Percentiles rank a stretch among this genome's conserved stretches.
Evolutionary conservation across 2,888 invertebrate genomes (phyloP).

Genomic region (Drosophila multiciliata): DNA sequence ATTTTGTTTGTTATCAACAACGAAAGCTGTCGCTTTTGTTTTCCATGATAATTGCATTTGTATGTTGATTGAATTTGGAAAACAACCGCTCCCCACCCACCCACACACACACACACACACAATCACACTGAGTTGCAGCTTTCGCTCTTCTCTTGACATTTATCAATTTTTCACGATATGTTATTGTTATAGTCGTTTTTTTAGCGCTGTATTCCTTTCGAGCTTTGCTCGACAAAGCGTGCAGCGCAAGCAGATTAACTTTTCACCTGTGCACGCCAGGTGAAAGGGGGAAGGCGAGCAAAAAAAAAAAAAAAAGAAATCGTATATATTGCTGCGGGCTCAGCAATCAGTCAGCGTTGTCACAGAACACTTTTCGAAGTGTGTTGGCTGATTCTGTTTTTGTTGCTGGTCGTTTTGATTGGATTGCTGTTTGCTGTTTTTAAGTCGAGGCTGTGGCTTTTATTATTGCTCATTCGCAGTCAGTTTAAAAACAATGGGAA

Average conservation of each 20-base stretch:
- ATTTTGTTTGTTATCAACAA: slow-evolving; percentile 72
- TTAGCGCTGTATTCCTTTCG: slow-evolving; percentile 15
- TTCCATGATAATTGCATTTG: slow-evolving; percentile 81
- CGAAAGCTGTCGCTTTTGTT: slow-evolving; percentile 79
- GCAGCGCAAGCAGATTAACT: slow-evolving; percentile 79
- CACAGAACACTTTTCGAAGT: slow-evolving; percentile 45
- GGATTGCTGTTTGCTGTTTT: slow-evolving; percentile 75
- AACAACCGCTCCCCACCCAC: background rate
- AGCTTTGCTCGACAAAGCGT: slow-evolving; percentile 76
- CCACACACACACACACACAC: background rate
- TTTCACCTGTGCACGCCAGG: slow-evolving; percentile 66
- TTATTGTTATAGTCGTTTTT: slow-evolving; percentile 33
- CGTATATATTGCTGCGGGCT: slow-evolving; percentile 40
- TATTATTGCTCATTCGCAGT: slow-evolving; percentile 77
- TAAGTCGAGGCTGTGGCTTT: slow-evolving; percentile 64
- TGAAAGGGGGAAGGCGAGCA: slow-evolving; percentile 10
- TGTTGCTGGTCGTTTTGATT: slow-evolving; percentile 66
- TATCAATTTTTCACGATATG: slow-evolving; percentile 74
- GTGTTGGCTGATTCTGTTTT: slow-evolving; percentile 19
- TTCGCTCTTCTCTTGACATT: slow-evolving; percentile 54
- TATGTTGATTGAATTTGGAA: slow-evolving; percentile 49
- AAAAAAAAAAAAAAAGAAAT: background rate
- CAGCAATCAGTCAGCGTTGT: slow-evolving; percentile 70
- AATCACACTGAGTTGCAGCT: background rate
- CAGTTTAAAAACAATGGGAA: slow-evolving; percentile 71